Evolutionary conservation across 2,888 invertebrate species (phyloP).

Genomic region (Heliconius ethilla): DNA sequence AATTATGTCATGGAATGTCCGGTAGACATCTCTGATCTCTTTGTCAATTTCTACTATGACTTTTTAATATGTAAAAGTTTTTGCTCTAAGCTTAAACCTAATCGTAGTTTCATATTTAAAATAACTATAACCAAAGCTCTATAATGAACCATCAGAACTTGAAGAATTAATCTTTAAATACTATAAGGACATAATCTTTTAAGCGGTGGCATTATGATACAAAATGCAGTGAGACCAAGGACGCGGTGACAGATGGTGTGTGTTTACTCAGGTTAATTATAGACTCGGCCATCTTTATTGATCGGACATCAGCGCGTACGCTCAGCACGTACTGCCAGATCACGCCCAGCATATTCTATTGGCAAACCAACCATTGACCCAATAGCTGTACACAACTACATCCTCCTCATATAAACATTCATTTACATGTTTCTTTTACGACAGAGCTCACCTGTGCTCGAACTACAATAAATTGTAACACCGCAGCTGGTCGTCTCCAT

Average conservation of each 20-base stretch:
- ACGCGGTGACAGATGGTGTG: conserved; percentile 58
- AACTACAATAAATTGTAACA: conserved; percentile 67
- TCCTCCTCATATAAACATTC: conserved; percentile 47
- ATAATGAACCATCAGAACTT: conserved; percentile 54
- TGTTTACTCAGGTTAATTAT: conserved; percentile 58
- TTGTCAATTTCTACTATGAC: conserved; percentile 59
- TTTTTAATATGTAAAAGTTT: conserved; percentile 60
- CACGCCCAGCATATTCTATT: conserved; percentile 70
- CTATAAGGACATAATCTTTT: conserved; percentile 44
- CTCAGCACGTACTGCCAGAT: conserved; percentile 56
- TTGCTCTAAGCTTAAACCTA: conserved; percentile 61
- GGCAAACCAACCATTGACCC: conserved; percentile 66
- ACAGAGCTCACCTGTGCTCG: conserved; percentile 58
- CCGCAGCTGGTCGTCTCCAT: conserved; percentile 68
- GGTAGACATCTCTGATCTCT: conserved; percentile 70
- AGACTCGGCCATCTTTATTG: conserved; percentile 63
- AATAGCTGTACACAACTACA: conserved; percentile 54
- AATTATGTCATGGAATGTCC: conserved; percentile 77
- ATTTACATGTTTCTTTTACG: conserved; percentile 52
- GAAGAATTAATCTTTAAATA: conserved; percentile 46
- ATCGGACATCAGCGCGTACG: conserved; percentile 63
- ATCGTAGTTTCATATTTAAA: conserved; percentile 58
- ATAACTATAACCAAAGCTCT: conserved; percentile 61
- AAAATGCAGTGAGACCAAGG: conserved; percentile 53
- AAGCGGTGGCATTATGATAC: conserved; percentile 45